These are phyloP conservation scores for Eupeodes latifasciatus DNA, from an alignment of 2,888 invertebrate genomes.

Conservation along the genomic window DNA sequence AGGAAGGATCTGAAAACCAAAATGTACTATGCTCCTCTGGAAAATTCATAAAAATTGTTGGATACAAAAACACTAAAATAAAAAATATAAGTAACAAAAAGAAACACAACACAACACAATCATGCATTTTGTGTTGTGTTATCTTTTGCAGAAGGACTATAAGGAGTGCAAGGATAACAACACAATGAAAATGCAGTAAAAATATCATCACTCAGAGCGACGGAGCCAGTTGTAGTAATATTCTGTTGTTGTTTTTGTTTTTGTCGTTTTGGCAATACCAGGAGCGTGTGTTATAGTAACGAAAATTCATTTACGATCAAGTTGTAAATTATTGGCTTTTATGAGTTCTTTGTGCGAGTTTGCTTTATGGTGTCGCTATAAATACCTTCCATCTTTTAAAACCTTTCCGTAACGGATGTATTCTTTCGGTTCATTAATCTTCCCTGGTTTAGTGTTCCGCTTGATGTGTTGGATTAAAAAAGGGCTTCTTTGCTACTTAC, in stretches of 20 bases:
- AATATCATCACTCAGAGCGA: conserved; percentile 68
- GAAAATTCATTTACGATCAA: conserved; percentile 74
- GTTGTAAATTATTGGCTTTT: conserved; percentile 75
- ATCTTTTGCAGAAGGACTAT: conserved; percentile 39
- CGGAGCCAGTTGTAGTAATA: conserved; percentile 15
- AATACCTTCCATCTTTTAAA: conserved; percentile 17
- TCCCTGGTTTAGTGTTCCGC: conserved; percentile 23
- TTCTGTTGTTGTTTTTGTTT: background rate
- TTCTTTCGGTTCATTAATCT: conserved; percentile 35
- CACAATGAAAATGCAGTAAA: conserved; percentile 68
- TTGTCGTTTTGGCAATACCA: conserved; percentile 2
- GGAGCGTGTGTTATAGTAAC: conserved; percentile 40
- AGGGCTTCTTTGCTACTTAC: background rate
- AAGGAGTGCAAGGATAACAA: conserved; percentile 60
- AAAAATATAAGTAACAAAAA: conserved; percentile 34
- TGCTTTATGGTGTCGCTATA: conserved; percentile 43
- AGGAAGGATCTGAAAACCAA: conserved; percentile 44
- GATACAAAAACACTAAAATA: conserved; percentile 26
- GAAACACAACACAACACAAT: background rate
- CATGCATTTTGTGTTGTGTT: conserved; percentile 33
- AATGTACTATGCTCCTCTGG: conserved; percentile 44
- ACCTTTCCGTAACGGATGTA: conserved; percentile 27
- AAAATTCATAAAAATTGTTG: conserved; percentile 70
- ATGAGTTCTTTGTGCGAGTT: conserved; percentile 57
- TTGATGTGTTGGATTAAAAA: background rate